Conservation (phyloP, 2,888 invertebrate genomes). For the Leptinotarsa haldemani region DNA sequence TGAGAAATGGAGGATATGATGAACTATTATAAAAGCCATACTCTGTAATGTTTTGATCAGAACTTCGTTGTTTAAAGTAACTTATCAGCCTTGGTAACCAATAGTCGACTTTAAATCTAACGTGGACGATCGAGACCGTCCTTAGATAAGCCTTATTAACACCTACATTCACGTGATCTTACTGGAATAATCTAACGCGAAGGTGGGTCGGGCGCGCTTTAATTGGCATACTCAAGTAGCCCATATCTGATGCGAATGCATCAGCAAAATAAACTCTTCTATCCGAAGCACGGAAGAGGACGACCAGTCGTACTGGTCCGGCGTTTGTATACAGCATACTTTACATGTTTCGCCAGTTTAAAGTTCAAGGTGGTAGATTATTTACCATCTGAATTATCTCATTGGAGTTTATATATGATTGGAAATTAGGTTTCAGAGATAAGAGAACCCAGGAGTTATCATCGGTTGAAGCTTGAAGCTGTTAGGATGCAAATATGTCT, state of each 20-base stretch:
- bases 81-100: slow-evolving; percentile 31
- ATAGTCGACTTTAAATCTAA: slow-evolving; percentile 46
- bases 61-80: neutral
- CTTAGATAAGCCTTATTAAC: slow-evolving; percentile 60
- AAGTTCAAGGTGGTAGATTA: slow-evolving; percentile 33
- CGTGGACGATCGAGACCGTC: slow-evolving; percentile 47
- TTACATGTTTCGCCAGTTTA: slow-evolving; percentile 41
- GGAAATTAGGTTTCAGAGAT: slow-evolving; percentile 31
- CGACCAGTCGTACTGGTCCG: slow-evolving; percentile 6
- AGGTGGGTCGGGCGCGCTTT: slow-evolving; percentile 59
- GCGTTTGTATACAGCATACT: slow-evolving; percentile 36
- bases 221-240: slow-evolving; percentile 61
- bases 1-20: too few species aligned
- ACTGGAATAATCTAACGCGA: slow-evolving; percentile 56
- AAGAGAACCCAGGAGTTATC: slow-evolving; percentile 33
- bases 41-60: slow-evolving; percentile 23
- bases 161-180: slow-evolving; percentile 61
- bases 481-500: slow-evolving; percentile 5
- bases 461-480: slow-evolving; percentile 10
- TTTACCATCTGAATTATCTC: slow-evolving; percentile 21
- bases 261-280: neutral
- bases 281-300: neutral
- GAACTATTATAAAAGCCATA: too few species aligned
- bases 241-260: slow-evolving; percentile 54
- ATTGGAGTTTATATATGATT: slow-evolving; percentile 25